Evolutionary conservation across 2,888 invertebrate genomes (phyloP), one percentile per base, ranked within the genome.

Genomic region (Melipona bicolor): DNA sequence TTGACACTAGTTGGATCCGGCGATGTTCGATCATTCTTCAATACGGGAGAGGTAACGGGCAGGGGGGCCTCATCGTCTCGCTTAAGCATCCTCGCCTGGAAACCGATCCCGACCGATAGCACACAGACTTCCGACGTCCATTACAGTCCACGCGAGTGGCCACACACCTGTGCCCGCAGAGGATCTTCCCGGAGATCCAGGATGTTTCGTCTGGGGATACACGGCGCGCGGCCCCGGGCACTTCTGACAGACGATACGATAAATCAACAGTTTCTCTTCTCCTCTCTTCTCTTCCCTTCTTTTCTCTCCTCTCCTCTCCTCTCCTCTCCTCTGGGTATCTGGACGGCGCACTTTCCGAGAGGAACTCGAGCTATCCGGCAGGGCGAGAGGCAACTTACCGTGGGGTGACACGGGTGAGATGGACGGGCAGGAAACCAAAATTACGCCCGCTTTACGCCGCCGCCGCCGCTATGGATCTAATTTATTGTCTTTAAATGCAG

Each of bases 401-500:
- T 43, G 83, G 83, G 85, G 72, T 77, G 87, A 83, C 86, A 80
- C 79, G 69, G 78, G 77, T 73, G 80, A 89, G 89, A 89, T 86
- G 88, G 88, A 90, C 90, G 88, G 89, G 89, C 90, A 88, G 90
- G 88, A 91, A 92, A 91, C 90, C 90, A 79, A 91, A 91, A 92
- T 92, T 91, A 91, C 91, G 86, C 86, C 83, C 89, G 89, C 84
- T 91, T 87, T 81, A 81, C 85, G 68, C 88, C 74, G 81, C 68
- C 24, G 81, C 72, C 72, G 81, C 81, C 75, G 59, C 74, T 88
- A 86, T 78, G 88, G 81, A 87, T 87, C 85, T 92, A 92, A 92
- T 92, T 92, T 92, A 92, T 92, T 82, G 91, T 88, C 88, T 90
- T 90, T 92, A 90, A 92, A 92, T 91, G 91, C 89, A 90, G 90